Conservation (phyloP, 1,140 invertebrate species). For the Bilobella aurantiaca region DNA sequence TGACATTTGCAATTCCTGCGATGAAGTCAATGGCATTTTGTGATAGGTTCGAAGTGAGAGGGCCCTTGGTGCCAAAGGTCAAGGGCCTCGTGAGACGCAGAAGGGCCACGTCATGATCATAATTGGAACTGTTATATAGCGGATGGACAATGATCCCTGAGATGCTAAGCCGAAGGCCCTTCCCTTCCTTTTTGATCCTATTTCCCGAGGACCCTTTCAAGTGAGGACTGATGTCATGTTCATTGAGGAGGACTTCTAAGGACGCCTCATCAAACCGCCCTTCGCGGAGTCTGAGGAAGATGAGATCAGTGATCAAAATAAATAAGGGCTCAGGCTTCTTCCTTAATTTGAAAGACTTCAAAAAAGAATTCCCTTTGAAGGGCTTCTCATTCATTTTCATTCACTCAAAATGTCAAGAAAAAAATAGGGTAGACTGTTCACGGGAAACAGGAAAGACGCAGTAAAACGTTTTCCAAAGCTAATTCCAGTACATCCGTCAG, state of each 20-base stretch:
- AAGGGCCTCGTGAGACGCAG: constrained; percentile 19
- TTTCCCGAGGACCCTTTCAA: no score
- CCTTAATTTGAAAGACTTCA: no score
- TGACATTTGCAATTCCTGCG: neutral
- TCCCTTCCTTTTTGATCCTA: neutral
- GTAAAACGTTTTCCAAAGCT: no score
- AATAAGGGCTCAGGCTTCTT: no score
- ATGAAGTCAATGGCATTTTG: neutral
- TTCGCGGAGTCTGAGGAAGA: neutral
- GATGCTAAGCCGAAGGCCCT: constrained; percentile 14
- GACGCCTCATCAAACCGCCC: neutral
- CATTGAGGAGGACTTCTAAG: constrained; percentile 30
- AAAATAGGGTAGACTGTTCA: no score
- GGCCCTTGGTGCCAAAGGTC: no score
- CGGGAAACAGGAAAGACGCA: no score
- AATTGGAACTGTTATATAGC: constrained; percentile 24
- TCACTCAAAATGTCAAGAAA: no score
- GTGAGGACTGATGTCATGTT: constrained; percentile 23
- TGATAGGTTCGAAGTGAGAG: neutral
- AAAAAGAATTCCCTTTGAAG: no score
- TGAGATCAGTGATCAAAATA: neutral
- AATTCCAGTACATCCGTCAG: no score
- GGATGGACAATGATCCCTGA: constrained; percentile 28
- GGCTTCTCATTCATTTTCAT: no score
- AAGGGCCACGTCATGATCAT: constrained; percentile 31